Evolutionary conservation across 1,140 invertebrate species (phyloP).

Genomic region (Drosophila kepulauana): DNA sequence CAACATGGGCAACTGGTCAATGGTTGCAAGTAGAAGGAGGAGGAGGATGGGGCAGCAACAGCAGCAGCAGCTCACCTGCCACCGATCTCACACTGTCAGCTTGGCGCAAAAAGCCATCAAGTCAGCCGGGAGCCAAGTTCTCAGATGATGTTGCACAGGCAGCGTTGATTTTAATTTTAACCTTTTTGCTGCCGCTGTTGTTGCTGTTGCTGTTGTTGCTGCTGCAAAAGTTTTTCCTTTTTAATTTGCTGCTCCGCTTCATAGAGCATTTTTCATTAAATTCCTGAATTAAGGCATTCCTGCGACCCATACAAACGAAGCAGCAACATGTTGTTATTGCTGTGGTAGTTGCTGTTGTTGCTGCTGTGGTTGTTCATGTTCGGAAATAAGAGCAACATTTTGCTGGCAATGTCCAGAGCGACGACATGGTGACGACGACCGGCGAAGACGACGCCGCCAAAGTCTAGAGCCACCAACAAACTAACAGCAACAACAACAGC

Average conservation of each 20-base stretch:
- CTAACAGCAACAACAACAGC: constrained; percentile 7
- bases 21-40: constrained; percentile 16
- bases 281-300: constrained; percentile 83
- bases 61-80: constrained; percentile 67
- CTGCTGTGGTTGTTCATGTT: constrained; percentile 66
- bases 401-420: constrained; percentile 74
- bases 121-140: constrained; percentile 42
- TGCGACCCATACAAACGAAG: constrained; percentile 47
- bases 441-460: constrained; percentile 48
- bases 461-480: constrained; percentile 52
- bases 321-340: constrained; percentile 37
- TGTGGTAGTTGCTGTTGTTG: constrained; percentile 20
- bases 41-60: constrained; percentile 1
- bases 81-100: constrained; percentile 73
- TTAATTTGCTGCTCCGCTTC: constrained; percentile 78
- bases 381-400: constrained; percentile 79
- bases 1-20: constrained; percentile 55
- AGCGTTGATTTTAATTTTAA: constrained; percentile 77
- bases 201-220: constrained; percentile 73
- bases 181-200: constrained; percentile 63
- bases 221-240: constrained; percentile 59
- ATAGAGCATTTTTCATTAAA: constrained; percentile 84
- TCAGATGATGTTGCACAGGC: constrained; percentile 37
- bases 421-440: constrained; percentile 72
- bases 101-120: constrained; percentile 48